Evolutionary conservation across 2,113 vertebrate genomes (phyloP).

Genomic region (Strix uralensis): DNA sequence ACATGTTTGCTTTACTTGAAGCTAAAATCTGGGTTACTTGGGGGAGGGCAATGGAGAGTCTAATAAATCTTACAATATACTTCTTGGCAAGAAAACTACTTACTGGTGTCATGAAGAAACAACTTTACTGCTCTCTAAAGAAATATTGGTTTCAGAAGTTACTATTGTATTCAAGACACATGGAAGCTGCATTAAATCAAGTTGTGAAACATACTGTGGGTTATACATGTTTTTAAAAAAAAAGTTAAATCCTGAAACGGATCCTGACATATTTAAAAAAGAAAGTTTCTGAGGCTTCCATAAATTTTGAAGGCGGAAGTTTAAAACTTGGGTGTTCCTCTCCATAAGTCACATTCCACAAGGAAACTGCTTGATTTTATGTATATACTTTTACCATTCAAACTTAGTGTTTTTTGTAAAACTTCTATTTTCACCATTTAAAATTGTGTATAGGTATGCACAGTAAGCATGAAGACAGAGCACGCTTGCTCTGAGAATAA

Average conservation of each 20-base stretch:
- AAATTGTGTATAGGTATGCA: neutral
- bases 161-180: slow-evolving; percentile 73
- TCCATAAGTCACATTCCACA: slow-evolving; percentile 60
- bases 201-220: slow-evolving; percentile 65
- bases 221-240: slow-evolving; percentile 53
- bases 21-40: slow-evolving; percentile 77
- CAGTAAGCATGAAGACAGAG: neutral
- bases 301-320: slow-evolving; percentile 76
- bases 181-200: slow-evolving; percentile 77
- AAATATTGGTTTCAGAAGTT: slow-evolving; percentile 75
- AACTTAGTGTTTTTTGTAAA: slow-evolving; percentile 27
- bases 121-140: slow-evolving; percentile 75
- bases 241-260: slow-evolving; percentile 57
- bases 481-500: neutral
- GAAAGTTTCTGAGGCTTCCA: slow-evolving; percentile 61
- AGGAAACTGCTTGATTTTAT: slow-evolving; percentile 71
- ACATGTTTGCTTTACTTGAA: slow-evolving; percentile 70
- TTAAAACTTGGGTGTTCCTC: slow-evolving; percentile 75
- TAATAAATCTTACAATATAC: slow-evolving; percentile 78
- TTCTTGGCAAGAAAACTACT: slow-evolving; percentile 71
- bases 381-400: slow-evolving; percentile 64
- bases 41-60: slow-evolving; percentile 63
- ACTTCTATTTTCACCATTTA: slow-evolving; percentile 50
- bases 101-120: slow-evolving; percentile 78
- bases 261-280: slow-evolving; percentile 41